phyloP scores from a whole-genome alignment of 2,797 vertebrate genomes.

The Thaleichthys pacificus region DNA sequence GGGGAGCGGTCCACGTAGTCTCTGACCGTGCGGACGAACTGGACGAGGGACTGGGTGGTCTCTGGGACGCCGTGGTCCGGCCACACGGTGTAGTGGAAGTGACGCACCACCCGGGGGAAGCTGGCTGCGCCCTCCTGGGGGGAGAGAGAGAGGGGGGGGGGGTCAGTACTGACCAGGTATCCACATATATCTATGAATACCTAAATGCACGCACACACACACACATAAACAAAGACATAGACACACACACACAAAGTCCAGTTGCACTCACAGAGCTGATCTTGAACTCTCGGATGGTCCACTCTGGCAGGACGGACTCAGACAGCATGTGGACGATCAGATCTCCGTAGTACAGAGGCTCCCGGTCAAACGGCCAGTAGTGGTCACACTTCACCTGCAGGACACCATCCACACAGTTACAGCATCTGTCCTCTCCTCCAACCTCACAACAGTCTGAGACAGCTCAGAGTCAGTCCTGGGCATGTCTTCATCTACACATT shows the following conservation, averaged over 20 bases:
- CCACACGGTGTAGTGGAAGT: constrained; percentile 98
- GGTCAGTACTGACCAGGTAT: neutral
- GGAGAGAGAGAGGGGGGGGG: no score
- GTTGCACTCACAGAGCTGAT: constrained; percentile 82
- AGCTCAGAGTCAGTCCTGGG: no score
- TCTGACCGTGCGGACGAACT: constrained; percentile 90
- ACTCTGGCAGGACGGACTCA: constrained; percentile 90
- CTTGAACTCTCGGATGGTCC: constrained; percentile 95
- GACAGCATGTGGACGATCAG: constrained; percentile 92
- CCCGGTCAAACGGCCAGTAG: constrained; percentile 90
- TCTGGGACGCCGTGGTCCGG: constrained; percentile 96
- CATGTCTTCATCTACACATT: no score
- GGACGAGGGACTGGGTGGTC: constrained; percentile 91
- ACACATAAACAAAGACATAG: neutral
- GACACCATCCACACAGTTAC: neutral
- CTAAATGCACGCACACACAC: neutral
- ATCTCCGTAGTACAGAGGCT: constrained; percentile 92
- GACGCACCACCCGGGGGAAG: constrained; percentile 82
- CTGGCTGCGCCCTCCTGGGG: constrained; percentile 82
- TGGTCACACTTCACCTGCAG: constrained; percentile 94
- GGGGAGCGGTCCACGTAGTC: constrained; percentile 89
- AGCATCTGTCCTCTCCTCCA: neutral
- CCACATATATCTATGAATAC: neutral
- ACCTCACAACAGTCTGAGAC: no score
- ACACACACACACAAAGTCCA: neutral